phyloP scores from a whole-genome alignment of 2,888 invertebrate genomes.

The Leucophenga montana region DNA sequence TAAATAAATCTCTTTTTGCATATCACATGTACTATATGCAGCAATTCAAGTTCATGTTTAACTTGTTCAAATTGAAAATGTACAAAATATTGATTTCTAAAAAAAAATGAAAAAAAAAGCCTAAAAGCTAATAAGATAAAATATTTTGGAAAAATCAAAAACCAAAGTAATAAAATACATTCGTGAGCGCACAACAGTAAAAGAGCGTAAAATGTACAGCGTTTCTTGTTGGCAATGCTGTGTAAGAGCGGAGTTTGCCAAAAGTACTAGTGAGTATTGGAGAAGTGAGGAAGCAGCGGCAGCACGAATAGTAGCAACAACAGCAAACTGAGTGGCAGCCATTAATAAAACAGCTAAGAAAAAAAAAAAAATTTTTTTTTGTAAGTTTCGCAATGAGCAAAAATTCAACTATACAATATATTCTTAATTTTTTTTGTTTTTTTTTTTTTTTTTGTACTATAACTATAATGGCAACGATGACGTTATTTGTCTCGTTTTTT shows the following conservation, averaged over 20 bases:
- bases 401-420: background rate
- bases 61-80: no score
- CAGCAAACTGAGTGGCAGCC: conserved; percentile 17
- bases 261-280: background rate
- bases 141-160: background rate
- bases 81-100: conserved; percentile 12
- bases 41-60: no score
- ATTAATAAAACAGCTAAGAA: conserved; percentile 14
- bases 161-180: no score
- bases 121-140: background rate
- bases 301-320: background rate
- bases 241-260: background rate
- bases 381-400: conserved; percentile 12
- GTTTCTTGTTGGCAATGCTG: background rate
- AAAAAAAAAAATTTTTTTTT: background rate
- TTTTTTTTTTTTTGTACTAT: background rate
- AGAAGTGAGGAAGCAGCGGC: conserved; percentile 13
- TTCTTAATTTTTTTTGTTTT: background rate
- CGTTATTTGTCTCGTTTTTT: background rate
- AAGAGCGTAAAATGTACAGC: no score
- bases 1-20: conserved; percentile 1
- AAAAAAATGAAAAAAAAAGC: background rate
- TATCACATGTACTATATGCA: no score
- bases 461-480: conserved; percentile 14
- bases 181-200: no score